A percentile compares a stretch with the other conserved stretches of the same genome.
Conservation (phyloP, 2,113 vertebrate genomes). For the Setophaga kirtlandii region DNA sequence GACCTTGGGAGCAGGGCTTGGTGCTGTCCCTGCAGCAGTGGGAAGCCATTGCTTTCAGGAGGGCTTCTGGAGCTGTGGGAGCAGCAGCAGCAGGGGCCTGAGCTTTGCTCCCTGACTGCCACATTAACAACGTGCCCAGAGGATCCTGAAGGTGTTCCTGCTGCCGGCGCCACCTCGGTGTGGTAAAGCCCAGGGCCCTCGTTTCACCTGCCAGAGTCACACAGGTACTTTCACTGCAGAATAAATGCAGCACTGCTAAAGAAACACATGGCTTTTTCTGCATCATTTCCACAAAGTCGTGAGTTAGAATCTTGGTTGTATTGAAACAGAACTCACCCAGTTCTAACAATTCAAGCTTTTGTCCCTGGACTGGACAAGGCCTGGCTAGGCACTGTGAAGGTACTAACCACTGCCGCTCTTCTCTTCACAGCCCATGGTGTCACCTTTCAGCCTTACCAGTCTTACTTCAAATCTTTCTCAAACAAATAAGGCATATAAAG, state of each 20-base stretch:
- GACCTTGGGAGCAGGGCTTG: background rate
- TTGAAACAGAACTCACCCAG: background rate
- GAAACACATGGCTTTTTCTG: background rate
- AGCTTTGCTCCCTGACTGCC: background rate
- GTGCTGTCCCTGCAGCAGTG: background rate
- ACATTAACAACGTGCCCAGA: fast-evolving
- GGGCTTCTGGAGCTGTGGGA: background rate
- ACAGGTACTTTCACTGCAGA: background rate
- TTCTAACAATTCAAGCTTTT: background rate
- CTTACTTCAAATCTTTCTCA: background rate
- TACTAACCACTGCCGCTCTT: background rate
- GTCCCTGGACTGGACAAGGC: background rate
- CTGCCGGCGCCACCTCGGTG: background rate
- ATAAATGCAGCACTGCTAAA: background rate
- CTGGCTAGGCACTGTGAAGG: background rate
- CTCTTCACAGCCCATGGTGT: background rate
- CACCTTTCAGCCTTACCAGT: background rate
- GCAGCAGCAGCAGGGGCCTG: background rate
- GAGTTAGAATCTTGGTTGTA: background rate
- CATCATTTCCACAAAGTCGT: background rate
- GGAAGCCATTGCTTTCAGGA: background rate
- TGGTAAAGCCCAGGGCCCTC: background rate
- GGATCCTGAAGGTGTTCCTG: background rate
- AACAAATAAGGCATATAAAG: background rate
- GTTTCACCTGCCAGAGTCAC: background rate